Evolutionary conservation across 1,140 invertebrate genomes (phyloP).

Genomic region (Harpegnathos saltator): DNA sequence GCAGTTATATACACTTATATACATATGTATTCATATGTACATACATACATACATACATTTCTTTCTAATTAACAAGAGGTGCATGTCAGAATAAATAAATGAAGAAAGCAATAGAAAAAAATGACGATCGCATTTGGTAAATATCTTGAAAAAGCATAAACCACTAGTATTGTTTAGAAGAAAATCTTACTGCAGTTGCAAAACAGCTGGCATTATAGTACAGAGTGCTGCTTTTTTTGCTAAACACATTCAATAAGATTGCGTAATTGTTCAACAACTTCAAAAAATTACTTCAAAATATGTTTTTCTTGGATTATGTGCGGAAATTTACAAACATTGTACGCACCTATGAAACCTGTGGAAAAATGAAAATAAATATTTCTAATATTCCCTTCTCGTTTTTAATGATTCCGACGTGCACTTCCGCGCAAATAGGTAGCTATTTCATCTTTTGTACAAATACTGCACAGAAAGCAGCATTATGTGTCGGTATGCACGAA

Average conservation of each 20-base stretch:
- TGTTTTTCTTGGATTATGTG: too few species aligned
- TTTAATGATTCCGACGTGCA: neutral
- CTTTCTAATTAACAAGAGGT: neutral
- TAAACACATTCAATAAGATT: too few species aligned
- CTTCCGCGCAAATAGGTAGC: neutral
- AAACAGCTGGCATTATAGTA: too few species aligned
- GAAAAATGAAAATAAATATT: neutral
- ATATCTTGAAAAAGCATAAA: neutral
- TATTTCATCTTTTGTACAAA: constrained; percentile 49
- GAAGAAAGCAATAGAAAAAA: neutral
- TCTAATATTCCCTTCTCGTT: neutral
- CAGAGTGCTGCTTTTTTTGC: too few species aligned
- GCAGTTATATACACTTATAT: neutral
- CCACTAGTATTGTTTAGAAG: too few species aligned
- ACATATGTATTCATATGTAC: neutral
- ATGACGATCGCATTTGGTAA: neutral
- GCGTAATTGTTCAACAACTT: too few species aligned
- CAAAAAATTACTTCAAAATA: too few species aligned
- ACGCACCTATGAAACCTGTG: neutral
- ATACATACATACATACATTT: neutral
- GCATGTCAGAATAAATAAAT: neutral
- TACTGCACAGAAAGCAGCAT: constrained; percentile 6
- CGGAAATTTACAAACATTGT: neutral
- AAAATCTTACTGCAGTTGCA: too few species aligned
- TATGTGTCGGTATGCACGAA: neutral